Base-by-base conservation (phyloP, 1,140 invertebrate species). In the Aphelinus atriplicis region DNA sequence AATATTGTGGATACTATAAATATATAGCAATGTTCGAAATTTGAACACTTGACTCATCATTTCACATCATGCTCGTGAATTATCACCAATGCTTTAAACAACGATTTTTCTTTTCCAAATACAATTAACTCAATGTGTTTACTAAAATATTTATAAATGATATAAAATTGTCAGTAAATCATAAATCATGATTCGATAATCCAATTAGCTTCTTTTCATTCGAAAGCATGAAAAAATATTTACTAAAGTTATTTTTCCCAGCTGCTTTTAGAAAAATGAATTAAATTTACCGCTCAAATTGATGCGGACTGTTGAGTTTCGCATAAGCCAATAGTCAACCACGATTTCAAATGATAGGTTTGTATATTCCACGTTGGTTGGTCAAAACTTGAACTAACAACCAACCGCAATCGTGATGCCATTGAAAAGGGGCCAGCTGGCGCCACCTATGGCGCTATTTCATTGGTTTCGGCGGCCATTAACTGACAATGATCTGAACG, bases 1-100 rank as follows among this genome's bases (percentile, higher is more conserved):
- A 82, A 81, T 84, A 84, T 83, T 84, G 82, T 83, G 79, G 79
- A 83, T 82, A 84, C 79, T 78, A 83, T 78, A 80, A 82, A 82
- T 77, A 80, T 69, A 83, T 77, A 81, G 60, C 71, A 74, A 74
- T 74, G 75, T 77, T 78, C 7, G 71, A 78, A 77, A 73, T 67
- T 68, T 55, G 26, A 26, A 26, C 26, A 26, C 26, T 26, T 26
- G 26, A 26, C 26, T 26, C 26, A 26, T 26, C 26, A 26, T 26
- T 26, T 26, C 26, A 26, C 26, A 26, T 26, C 26, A 0, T 26
- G 26, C 26, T 26, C 26, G 26, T 26, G 26, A 26, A 26, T 26
- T 26, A 26, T 26, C 26, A 26, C 26, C 26, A 26, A 26, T 26
- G 26, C 26, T 26, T 26, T 26, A 26, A 26, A 26, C 26, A 26